Percentiles rank a stretch among this genome's conserved stretches.
These are phyloP conservation scores for Archips xylosteana DNA, from an alignment of 2,888 invertebrate genomes.

Conservation along the genomic window DNA sequence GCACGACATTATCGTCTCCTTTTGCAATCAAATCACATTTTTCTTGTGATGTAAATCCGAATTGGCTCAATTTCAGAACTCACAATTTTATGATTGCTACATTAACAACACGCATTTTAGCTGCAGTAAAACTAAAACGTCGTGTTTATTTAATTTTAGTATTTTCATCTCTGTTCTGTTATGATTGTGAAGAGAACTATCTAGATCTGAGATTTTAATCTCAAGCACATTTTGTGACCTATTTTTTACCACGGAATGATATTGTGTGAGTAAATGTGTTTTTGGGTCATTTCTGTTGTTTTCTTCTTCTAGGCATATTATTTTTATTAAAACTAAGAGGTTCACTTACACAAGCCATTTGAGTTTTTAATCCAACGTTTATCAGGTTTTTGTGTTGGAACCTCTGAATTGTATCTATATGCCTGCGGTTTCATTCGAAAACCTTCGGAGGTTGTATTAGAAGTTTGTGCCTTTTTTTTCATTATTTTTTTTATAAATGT, in stretches of 20 bases:
- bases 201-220: conserved; percentile 8
- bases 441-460: too few relatives aligned
- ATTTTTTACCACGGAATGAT: neutral
- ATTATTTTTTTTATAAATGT: too few relatives aligned
- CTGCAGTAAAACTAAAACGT: conserved; percentile 48
- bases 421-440: too few relatives aligned
- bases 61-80: conserved; percentile 63
- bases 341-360: neutral
- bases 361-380: too few relatives aligned
- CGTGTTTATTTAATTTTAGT: conserved; percentile 45
- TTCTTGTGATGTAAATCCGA: conserved; percentile 53
- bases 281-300: neutral
- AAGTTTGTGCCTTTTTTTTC: too few relatives aligned
- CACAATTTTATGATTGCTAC: conserved; percentile 59
- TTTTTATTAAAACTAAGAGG: neutral
- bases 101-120: conserved; percentile 57
- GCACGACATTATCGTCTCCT: conserved; percentile 33
- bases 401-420: too few relatives aligned
- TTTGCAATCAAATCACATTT: conserved; percentile 41
- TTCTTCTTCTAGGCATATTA: neutral
- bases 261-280: neutral
- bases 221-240: neutral
- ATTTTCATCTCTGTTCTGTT: conserved; percentile 44
- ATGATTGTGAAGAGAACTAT: conserved; percentile 4
- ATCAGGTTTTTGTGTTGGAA: too few relatives aligned